These are phyloP conservation scores for Dryobotodes eremita DNA, from an alignment of 2,888 invertebrate species.

Conservation along the genomic window DNA sequence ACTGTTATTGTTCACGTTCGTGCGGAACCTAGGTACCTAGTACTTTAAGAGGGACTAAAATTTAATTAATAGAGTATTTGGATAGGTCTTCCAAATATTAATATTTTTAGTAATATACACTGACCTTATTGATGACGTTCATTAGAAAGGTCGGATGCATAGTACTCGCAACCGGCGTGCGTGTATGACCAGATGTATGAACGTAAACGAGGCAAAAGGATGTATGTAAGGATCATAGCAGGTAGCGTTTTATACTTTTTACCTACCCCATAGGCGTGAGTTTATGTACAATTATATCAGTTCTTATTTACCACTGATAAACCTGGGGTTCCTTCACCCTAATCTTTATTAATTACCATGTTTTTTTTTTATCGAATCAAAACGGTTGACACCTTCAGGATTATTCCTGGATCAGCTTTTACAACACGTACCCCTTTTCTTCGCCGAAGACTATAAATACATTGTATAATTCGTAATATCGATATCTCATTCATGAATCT, in stretches of 20 bases:
- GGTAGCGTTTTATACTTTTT: background rate
- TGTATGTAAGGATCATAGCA: background rate
- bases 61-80: too few species aligned
- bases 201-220: background rate
- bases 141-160: background rate
- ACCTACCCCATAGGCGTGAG: background rate
- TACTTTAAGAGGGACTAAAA: too few species aligned
- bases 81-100: too few species aligned
- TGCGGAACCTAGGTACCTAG: too few species aligned
- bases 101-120: too few species aligned
- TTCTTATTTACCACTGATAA: background rate
- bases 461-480: background rate
- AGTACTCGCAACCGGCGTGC: background rate
- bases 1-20: too few species aligned
- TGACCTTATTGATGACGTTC: background rate
- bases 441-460: background rate
- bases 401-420: background rate
- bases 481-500: conserved; percentile 14
- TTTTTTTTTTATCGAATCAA: background rate
- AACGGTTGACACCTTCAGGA: too few species aligned
- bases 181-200: background rate
- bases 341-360: background rate
- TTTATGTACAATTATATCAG: background rate
- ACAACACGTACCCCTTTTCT: background rate
- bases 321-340: background rate